A percentile compares a stretch with the other conserved stretches of the same genome.
phyloP scores from a whole-genome alignment of 2,888 invertebrate species.

The Trachelus iudaicus region DNA sequence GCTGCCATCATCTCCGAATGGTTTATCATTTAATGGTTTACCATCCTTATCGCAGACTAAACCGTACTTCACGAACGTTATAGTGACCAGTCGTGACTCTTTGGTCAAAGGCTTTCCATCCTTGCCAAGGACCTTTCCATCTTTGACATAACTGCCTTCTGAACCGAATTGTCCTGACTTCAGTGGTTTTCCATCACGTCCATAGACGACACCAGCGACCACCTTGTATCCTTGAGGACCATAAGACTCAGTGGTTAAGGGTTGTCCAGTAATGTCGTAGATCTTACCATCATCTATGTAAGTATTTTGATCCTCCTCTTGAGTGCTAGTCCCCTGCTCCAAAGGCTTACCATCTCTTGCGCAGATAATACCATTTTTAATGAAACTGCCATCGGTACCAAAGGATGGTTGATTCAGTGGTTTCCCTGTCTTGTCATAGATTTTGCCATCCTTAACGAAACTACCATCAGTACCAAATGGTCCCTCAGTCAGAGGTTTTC shows the following conservation, averaged over 20 bases:
- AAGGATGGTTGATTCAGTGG: slow-evolving; percentile 21
- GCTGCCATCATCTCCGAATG: slow-evolving; percentile 11
- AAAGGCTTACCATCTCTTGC: slow-evolving; percentile 17
- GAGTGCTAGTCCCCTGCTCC: slow-evolving; percentile 10
- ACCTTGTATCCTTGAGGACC: slow-evolving; percentile 14
- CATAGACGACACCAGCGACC: slow-evolving; percentile 8
- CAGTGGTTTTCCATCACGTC: slow-evolving; percentile 9
- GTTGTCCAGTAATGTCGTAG: slow-evolving; percentile 15
- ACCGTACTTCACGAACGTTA: slow-evolving; percentile 24
- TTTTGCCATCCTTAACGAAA: slow-evolving; percentile 19
- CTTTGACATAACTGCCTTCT: slow-evolving; percentile 10
- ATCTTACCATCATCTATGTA: slow-evolving; percentile 16
- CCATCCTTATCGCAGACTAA: slow-evolving; percentile 14
- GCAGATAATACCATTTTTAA: slow-evolving; percentile 17
- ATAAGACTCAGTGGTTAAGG: slow-evolving; percentile 12
- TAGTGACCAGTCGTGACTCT: slow-evolving; percentile 48
- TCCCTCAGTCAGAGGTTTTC: slow-evolving; percentile 20
- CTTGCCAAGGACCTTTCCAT: slow-evolving; percentile 10
- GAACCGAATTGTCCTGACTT: slow-evolving; percentile 11
- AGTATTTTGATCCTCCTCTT: slow-evolving; percentile 26
- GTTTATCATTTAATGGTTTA: slow-evolving; percentile 10
- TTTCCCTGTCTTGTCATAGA: slow-evolving; percentile 19
- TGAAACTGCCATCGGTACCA: slow-evolving; percentile 21
- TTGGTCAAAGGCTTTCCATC: slow-evolving; percentile 17
- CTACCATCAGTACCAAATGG: slow-evolving; percentile 19